A percentile compares a stretch with the other conserved stretches of the same genome.
These are phyloP conservation scores for Mycalesis mineus DNA, from an alignment of 2,888 invertebrate genomes.

Conservation along the genomic window DNA sequence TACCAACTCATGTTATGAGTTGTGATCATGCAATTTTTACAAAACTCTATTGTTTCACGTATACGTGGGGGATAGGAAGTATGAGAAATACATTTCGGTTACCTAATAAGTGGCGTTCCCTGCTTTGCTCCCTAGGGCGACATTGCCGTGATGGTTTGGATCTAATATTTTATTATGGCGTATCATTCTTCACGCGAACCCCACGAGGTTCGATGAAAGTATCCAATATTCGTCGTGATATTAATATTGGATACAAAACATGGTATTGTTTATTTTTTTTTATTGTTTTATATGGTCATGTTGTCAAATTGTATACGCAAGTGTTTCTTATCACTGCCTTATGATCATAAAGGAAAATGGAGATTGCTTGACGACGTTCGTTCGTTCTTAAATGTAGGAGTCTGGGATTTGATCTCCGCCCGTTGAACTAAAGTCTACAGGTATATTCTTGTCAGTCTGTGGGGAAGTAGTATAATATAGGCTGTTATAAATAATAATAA, in stretches of 20 bases:
- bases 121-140: constrained; percentile 17
- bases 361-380: no score
- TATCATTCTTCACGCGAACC: constrained; percentile 23
- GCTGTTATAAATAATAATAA: no score
- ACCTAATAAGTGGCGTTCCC: constrained; percentile 24
- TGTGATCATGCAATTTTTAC: not conserved
- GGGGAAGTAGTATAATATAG: no score
- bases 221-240: constrained; percentile 11
- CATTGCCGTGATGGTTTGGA: constrained; percentile 22
- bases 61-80: constrained; percentile 1
- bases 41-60: constrained; percentile 7
- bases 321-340: no score
- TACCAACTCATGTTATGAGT: not conserved
- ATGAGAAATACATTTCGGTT: constrained; percentile 21
- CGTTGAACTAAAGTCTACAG: no score
- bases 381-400: no score
- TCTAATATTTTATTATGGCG: constrained; percentile 24
- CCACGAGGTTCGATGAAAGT: constrained; percentile 16
- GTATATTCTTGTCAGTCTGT: no score
- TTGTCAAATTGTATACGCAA: no score
- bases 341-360: no score
- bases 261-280: constrained; percentile 2
- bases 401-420: no score
- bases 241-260: constrained; percentile 9
- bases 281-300: no score